Evolutionary conservation across 2,797 vertebrate species (phyloP).

Genomic region (Pteropus rufus): DNA sequence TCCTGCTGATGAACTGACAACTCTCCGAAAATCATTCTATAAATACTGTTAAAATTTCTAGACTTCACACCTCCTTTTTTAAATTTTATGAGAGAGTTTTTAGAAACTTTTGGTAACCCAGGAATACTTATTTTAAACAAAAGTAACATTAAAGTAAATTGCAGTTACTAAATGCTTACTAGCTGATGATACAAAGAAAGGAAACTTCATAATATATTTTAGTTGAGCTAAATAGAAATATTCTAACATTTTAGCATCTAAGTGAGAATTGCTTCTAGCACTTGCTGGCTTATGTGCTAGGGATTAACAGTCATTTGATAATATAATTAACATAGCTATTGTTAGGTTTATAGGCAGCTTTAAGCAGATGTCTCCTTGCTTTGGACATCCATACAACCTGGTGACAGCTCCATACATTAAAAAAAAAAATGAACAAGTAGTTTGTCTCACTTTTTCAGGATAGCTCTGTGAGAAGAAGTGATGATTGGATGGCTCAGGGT

Average conservation of each 20-base stretch:
- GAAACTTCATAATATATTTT: background rate
- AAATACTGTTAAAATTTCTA: slow-evolving; percentile 4
- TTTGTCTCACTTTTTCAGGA: background rate
- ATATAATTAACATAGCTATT: background rate
- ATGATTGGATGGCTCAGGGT: background rate
- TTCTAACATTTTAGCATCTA: background rate
- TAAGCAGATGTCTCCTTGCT: slow-evolving; percentile 4
- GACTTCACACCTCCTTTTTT: background rate
- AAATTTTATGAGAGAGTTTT: background rate
- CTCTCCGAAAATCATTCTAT: background rate
- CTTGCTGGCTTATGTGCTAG: background rate
- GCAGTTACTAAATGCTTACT: slow-evolving; percentile 11
- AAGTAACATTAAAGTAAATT: background rate
- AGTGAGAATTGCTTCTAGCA: background rate
- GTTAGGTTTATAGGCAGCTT: background rate
- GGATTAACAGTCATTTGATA: background rate
- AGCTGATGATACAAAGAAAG: background rate
- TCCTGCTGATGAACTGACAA: slow-evolving; percentile 4
- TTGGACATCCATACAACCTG: background rate
- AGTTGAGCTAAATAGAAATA: background rate
- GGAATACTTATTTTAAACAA: background rate
- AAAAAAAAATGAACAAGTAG: background rate
- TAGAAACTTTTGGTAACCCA: background rate
- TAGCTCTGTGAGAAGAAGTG: background rate
- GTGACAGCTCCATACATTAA: background rate